Conservation (phyloP, 2,797 vertebrate genomes). For the Poecilia velifera region DNA sequence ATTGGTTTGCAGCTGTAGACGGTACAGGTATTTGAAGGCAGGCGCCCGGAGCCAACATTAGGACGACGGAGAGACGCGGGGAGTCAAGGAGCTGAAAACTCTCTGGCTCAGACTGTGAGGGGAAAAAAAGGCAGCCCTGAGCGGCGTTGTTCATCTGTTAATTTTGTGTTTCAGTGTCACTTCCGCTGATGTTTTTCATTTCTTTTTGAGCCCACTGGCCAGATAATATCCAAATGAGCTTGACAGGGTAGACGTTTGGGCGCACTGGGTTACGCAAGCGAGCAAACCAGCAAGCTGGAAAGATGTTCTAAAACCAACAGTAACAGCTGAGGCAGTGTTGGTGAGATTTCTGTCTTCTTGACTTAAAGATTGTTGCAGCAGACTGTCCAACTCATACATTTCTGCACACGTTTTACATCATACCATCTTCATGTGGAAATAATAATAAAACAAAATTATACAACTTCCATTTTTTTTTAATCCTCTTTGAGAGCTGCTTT, state of each 20-base stretch:
- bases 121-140: slow-evolving; percentile 14
- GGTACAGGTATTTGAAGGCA: slow-evolving; percentile 58
- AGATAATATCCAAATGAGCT: slow-evolving; percentile 61
- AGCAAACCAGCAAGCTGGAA: slow-evolving; percentile 53
- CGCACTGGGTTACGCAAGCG: slow-evolving; percentile 40
- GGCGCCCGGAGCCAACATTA: slow-evolving; percentile 29
- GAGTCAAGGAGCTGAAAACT: slow-evolving; percentile 28
- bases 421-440: background rate
- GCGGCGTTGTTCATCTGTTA: slow-evolving; percentile 40
- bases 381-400: slow-evolving; percentile 9
- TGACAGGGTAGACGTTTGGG: slow-evolving; percentile 29
- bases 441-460: background rate
- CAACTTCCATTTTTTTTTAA: background rate
- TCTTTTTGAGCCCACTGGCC: slow-evolving; percentile 36
- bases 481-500: background rate
- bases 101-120: slow-evolving; percentile 14
- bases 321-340: slow-evolving; percentile 39
- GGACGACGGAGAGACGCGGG: slow-evolving; percentile 23
- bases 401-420: background rate
- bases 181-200: slow-evolving; percentile 43
- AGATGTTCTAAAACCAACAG: slow-evolving; percentile 54
- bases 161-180: slow-evolving; percentile 58
- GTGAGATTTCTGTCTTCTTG: slow-evolving; percentile 49
- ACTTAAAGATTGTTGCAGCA: slow-evolving; percentile 44
- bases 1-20: slow-evolving; percentile 73